Conservation (phyloP, 2,888 invertebrate species). For the Craniophora ligustri region DNA sequence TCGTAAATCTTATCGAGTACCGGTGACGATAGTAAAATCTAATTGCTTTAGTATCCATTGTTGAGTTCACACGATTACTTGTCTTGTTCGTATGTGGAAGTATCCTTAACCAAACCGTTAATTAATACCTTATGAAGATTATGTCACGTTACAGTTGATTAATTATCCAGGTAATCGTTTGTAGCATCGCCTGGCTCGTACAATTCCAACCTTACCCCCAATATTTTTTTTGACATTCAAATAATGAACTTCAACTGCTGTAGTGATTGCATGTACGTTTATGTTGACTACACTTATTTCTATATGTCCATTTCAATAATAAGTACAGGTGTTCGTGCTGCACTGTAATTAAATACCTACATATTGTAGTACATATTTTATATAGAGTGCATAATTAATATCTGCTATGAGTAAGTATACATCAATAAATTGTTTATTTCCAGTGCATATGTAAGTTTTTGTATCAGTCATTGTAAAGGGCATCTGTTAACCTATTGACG, state of each 20-base stretch:
- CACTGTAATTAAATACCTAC: no score
- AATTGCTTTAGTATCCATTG: conserved; percentile 41
- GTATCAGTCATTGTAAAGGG: conserved; percentile 41
- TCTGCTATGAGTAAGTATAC: conserved; percentile 13
- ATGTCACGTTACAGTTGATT: not conserved
- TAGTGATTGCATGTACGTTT: conserved; percentile 3
- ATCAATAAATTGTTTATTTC: conserved; percentile 23
- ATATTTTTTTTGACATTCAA: not conserved
- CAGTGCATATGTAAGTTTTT: conserved; percentile 14
- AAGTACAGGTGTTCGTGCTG: no score
- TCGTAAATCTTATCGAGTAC: conserved; percentile 41
- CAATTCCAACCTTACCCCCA: conserved; percentile 1
- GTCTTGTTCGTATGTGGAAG: conserved; percentile 18
- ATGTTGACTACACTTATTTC: conserved; percentile 13
- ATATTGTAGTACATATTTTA: conserved; percentile 17
- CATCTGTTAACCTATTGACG: conserved; percentile 47
- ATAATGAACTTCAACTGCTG: conserved; percentile 20
- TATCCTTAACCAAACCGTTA: conserved; percentile 2
- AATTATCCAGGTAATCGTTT: not conserved
- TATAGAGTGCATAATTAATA: conserved; percentile 18
- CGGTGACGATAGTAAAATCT: conserved; percentile 38
- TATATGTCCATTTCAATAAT: not conserved
- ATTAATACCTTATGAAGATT: conserved; percentile 1
- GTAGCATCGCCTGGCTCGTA: not conserved
- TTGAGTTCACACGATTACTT: conserved; percentile 24